Evolutionary conservation across 2,113 vertebrate species (phyloP), one percentile per base, ranked within the genome.

Genomic region (Trematocara unimaculatum): DNA sequence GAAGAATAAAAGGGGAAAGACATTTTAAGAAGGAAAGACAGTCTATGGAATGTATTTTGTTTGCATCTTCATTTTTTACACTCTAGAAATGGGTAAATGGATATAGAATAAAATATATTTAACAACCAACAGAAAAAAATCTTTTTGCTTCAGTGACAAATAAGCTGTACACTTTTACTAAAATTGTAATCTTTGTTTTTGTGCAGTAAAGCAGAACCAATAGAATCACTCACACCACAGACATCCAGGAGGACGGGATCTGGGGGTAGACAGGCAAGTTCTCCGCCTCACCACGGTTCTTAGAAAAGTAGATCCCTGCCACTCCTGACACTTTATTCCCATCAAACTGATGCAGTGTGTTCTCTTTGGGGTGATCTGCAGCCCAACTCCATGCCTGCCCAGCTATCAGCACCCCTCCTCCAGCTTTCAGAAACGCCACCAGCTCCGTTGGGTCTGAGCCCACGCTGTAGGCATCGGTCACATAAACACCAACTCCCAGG

Each of bases 381-480:
- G 47, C 15, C 47, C 47, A 5, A 1, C 4, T 0, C 26, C 56
- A 58, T 0, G 0, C 4, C 3, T 58, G 56, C 0, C 56, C 56
- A 29, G 0, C 56, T 31, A 58, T 29, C 55, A 58, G 55, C 55
- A 58, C 26, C 55, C 55, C 55, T 58, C 55, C 55, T 29, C 55
- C 55, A 58, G 55, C 55, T 58, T 58, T 58, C 55, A 58, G 23
- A 58, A 58, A 58, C 0, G 14, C 14, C 0, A 60, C 56, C 0
- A 60, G 26, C 26, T 31, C 56, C 0, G 0, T 0, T 31, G 26
- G 0, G 56, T 60, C 0, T 60, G 56, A 60, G 14, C 56, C 56
- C 56, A 60, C 14, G 2, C 26, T 60, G 26, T 60, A 60, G 14
- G 56, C 26, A 5, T 17, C 5, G 4, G 26, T 31, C 56, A 60